Evolutionary conservation across 1,140 invertebrate species (phyloP).

Genomic region (Platorchestia sp.): DNA sequence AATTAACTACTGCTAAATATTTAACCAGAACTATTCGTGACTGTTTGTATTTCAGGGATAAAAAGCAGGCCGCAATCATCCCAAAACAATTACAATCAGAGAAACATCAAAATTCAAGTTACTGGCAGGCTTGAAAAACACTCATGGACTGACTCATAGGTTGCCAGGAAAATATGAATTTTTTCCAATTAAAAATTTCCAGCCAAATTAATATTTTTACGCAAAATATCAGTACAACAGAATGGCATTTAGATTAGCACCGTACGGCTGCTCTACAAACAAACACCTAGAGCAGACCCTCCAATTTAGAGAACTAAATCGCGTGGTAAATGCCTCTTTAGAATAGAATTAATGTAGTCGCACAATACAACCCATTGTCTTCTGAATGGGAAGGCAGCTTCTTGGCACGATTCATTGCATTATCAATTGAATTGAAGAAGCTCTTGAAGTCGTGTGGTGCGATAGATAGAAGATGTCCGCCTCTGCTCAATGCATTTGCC

Average conservation of each 20-base stretch:
- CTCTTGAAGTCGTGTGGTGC: neutral
- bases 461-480: neutral
- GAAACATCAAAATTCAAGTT: too few species aligned
- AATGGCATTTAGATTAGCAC: neutral
- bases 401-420: neutral
- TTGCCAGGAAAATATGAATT: too few species aligned
- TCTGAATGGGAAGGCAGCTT: neutral
- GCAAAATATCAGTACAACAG: neutral
- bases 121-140: too few species aligned
- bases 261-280: neutral
- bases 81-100: too few species aligned
- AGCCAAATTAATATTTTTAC: too few species aligned
- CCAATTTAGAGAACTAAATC: neutral
- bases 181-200: too few species aligned
- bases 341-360: neutral
- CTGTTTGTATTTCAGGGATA: too few species aligned
- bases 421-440: constrained; percentile 10
- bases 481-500: neutral
- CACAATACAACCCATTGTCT: neutral
- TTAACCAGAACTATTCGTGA: too few species aligned
- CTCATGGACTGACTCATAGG: too few species aligned
- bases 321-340: neutral
- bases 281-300: neutral
- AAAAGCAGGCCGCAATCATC: too few species aligned
- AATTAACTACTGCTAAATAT: too few species aligned